Evolutionary conservation across 30 jellyfish, hydroid and myxozoan species (phyloP).

Genomic region (Hydractinia symbiolongicarpus): DNA sequence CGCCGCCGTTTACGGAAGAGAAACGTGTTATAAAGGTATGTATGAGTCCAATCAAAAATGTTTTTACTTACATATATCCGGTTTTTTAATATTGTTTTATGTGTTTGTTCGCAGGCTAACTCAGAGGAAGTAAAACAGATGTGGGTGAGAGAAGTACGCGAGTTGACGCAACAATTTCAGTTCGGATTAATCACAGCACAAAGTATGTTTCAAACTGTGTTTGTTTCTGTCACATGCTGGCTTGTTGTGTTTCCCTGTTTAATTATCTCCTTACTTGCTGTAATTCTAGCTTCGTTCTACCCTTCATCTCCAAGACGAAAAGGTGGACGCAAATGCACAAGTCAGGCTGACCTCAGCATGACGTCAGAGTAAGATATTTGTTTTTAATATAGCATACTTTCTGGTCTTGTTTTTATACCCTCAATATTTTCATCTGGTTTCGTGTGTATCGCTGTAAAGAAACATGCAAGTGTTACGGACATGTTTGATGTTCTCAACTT

Average conservation of each 20-base stretch:
- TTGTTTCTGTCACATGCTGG: not conserved
- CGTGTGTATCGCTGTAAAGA: not conserved
- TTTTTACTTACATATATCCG: not conserved
- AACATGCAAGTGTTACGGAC: not conserved
- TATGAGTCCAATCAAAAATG: not conserved
- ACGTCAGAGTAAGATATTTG: conserved; percentile 37
- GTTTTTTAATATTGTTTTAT: not conserved
- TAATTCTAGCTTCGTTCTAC: conserved; percentile 63
- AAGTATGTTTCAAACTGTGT: conserved; percentile 31
- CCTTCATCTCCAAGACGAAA: conserved; percentile 87
- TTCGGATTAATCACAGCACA: conserved; percentile 69
- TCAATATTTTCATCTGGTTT: not conserved
- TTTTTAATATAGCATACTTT: not conserved
- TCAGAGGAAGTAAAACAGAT: conserved; percentile 76
- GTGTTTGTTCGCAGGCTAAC: conserved; percentile 63
- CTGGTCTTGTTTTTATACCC: not conserved
- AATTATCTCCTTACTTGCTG: not conserved
- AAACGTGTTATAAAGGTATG: conserved; percentile 70
- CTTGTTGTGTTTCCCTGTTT: not conserved
- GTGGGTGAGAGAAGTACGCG: conserved; percentile 88
- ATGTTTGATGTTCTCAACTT: too few relatives aligned
- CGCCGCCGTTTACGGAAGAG: conserved; percentile 88
- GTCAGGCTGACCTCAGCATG: conserved; percentile 42
- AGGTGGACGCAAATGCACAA: conserved; percentile 38
- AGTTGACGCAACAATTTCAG: conserved; percentile 76